These are phyloP conservation scores for Papilio polyxenes DNA, from an alignment of 1,140 invertebrate genomes.

Conservation along the genomic window DNA sequence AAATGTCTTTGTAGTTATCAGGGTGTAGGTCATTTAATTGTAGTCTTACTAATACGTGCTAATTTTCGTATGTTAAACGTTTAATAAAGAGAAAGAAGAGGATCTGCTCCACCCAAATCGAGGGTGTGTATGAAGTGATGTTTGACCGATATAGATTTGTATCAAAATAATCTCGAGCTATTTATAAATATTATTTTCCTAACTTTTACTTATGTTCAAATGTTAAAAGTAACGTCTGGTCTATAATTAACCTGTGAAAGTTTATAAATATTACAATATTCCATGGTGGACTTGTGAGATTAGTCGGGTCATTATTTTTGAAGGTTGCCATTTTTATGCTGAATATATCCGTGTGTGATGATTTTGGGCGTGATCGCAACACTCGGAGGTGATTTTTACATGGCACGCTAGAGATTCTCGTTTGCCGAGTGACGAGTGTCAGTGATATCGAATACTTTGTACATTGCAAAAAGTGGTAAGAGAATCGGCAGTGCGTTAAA, in stretches of 20 bases:
- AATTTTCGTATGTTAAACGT: constrained; percentile 72
- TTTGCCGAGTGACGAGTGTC: constrained; percentile 43
- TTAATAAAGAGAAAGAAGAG: constrained; percentile 72
- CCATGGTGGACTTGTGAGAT: constrained; percentile 67
- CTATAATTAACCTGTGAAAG: constrained; percentile 80
- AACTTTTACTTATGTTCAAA: constrained; percentile 81
- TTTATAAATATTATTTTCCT: constrained; percentile 82
- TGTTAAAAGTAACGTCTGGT: constrained; percentile 80
- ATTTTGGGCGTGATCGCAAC: constrained; percentile 67
- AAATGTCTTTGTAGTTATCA: constrained; percentile 80
- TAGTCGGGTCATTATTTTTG: constrained; percentile 65
- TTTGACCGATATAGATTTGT: constrained; percentile 77
- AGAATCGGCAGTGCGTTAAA: constrained; percentile 38
- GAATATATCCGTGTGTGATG: constrained; percentile 67
- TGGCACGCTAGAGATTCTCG: constrained; percentile 36
- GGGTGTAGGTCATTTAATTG: constrained; percentile 79
- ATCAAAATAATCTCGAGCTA: constrained; percentile 81
- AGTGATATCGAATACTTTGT: constrained; percentile 47
- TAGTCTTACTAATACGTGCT: constrained; percentile 72
- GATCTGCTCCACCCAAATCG: constrained; percentile 75
- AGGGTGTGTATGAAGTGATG: constrained; percentile 79
- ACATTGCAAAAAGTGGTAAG: constrained; percentile 46
- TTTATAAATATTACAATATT: constrained; percentile 80
- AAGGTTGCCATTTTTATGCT: constrained; percentile 80
- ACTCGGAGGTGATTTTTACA: constrained; percentile 42